Evolutionary conservation across 2,113 vertebrate genomes (phyloP).

Genomic region (Montifringilla adamsi): DNA sequence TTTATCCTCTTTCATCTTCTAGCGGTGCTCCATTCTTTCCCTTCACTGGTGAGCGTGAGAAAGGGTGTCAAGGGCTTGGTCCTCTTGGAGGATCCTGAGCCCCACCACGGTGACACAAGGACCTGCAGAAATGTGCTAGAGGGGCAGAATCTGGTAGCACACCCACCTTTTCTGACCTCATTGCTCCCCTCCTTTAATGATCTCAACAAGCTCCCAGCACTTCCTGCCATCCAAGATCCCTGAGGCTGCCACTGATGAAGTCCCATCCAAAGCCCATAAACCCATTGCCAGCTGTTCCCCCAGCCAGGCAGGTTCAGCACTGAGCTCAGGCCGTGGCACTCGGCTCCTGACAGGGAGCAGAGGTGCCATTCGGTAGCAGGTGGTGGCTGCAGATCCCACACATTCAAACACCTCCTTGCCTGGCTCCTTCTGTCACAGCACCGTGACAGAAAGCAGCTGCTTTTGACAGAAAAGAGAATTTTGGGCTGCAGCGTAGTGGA

Average conservation of each 20-base stretch:
- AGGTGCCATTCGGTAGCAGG: not conserved
- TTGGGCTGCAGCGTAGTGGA: rapidly evolving
- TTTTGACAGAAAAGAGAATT: not conserved
- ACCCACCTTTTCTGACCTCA: rapidly evolving
- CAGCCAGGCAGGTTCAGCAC: rapidly evolving
- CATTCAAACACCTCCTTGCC: not conserved
- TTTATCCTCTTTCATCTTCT: not conserved
- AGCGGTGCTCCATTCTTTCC: rapidly evolving
- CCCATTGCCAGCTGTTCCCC: not conserved
- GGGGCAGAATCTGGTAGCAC: rapidly evolving
- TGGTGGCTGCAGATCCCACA: not conserved
- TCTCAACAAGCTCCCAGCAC: not conserved
- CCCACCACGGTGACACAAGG: rapidly evolving
- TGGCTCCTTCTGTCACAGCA: rapidly evolving
- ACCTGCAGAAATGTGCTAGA: rapidly evolving
- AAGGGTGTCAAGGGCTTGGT: rapidly evolving
- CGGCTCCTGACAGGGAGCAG: rapidly evolving
- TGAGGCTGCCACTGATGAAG: not conserved
- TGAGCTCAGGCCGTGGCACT: rapidly evolving
- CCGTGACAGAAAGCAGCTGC: not conserved
- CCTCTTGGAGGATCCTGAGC: not conserved
- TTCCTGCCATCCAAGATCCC: not conserved
- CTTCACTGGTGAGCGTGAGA: rapidly evolving
- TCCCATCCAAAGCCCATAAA: not conserved
- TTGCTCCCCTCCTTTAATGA: rapidly evolving